These are phyloP conservation scores for Cryptomyrus ogoouensis DNA, from an alignment of 2,113 vertebrate genomes.

Conservation along the genomic window DNA sequence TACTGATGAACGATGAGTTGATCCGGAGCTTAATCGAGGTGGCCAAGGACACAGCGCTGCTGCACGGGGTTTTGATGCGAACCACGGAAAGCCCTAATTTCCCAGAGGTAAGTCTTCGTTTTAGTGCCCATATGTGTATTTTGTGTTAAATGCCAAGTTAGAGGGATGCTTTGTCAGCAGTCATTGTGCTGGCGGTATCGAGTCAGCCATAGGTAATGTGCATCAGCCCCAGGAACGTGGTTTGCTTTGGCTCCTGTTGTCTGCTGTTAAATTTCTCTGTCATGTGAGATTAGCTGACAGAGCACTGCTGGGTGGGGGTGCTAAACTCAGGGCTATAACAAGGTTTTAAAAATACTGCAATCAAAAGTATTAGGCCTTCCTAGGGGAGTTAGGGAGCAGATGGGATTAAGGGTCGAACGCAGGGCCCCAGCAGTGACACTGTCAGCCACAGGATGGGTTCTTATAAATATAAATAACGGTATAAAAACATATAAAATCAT, in stretches of 20 bases:
- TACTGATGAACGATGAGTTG: constrained; percentile 56
- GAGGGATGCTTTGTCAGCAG: neutral
- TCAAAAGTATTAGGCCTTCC: neutral
- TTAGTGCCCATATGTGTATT: neutral
- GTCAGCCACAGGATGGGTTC: too few relatives aligned
- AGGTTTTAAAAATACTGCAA: neutral
- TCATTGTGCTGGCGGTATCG: neutral
- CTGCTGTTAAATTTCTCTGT: neutral
- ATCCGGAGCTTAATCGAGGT: constrained; percentile 55
- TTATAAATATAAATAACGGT: too few relatives aligned
- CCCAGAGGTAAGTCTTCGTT: constrained; percentile 64
- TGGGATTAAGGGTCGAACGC: too few relatives aligned
- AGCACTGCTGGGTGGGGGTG: neutral
- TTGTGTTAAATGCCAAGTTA: neutral
- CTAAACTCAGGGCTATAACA: neutral
- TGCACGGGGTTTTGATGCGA: constrained; percentile 76
- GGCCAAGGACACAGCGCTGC: constrained; percentile 75
- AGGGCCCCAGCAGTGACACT: too few relatives aligned
- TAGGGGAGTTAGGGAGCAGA: neutral
- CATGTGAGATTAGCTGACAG: neutral
- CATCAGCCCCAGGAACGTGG: neutral
- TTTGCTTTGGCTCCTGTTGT: constrained; percentile 12
- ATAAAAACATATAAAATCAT: too few relatives aligned
- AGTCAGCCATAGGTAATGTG: neutral
- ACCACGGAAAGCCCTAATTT: constrained; percentile 66